A percentile compares a stretch with the other conserved stretches of the same genome.
Evolutionary conservation across 2,113 vertebrate genomes (phyloP).

Genomic region (Bubo bubo): DNA sequence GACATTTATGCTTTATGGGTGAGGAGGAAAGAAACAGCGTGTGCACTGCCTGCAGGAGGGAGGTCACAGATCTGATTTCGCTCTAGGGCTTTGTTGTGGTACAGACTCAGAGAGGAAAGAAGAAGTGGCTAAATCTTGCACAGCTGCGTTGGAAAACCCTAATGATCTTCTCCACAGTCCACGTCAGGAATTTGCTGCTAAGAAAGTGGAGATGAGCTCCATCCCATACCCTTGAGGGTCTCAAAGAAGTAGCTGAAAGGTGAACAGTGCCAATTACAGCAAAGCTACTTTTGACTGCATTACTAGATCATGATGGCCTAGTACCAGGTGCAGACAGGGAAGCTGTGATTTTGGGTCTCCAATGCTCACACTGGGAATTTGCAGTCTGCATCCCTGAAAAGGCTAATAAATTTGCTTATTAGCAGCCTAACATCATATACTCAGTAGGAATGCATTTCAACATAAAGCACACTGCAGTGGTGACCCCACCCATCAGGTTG

Average conservation of each 20-base stretch:
- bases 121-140: background rate
- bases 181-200: background rate
- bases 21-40: background rate
- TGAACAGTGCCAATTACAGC: background rate
- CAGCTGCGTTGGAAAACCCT: background rate
- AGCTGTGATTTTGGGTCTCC: background rate
- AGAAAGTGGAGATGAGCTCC: background rate
- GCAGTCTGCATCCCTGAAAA: background rate
- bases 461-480: background rate
- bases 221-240: background rate
- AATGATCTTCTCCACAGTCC: background rate
- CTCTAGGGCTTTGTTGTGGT: fast-evolving
- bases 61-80: background rate
- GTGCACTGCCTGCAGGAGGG: background rate
- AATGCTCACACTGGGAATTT: background rate
- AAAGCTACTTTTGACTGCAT: background rate
- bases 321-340: background rate
- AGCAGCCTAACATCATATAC: background rate
- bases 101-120: background rate
- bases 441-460: background rate
- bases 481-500: background rate
- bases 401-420: background rate
- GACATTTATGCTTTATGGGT: background rate
- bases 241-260: background rate
- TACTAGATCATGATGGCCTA: background rate